A percentile compares a stretch with the other conserved stretches of the same genome.
Conservation (phyloP, 2,888 invertebrate species). For the Amblyjoppa proteus region DNA sequence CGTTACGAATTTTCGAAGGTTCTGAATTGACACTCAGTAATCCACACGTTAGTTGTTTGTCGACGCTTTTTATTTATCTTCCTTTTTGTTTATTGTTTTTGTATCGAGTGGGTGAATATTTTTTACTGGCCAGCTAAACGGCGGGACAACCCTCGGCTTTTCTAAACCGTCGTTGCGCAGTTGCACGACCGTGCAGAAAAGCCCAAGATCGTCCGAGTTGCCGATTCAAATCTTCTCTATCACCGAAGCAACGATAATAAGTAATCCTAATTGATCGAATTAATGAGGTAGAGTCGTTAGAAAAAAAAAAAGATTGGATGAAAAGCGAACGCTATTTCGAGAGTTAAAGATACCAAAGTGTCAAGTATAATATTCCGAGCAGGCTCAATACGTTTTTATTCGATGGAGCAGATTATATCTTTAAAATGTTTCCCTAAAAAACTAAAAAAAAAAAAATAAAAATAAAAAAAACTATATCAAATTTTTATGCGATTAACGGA, state of each 20-base stretch:
- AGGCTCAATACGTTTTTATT: not conserved
- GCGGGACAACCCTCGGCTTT: slow-evolving; percentile 54
- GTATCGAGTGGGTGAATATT: not conserved
- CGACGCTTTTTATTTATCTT: not conserved
- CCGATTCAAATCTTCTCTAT: slow-evolving; percentile 29
- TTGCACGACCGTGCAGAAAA: slow-evolving; percentile 35
- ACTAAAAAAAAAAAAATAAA: not conserved
- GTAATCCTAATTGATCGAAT: slow-evolving; percentile 27
- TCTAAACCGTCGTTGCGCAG: slow-evolving; percentile 26
- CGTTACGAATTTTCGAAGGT: slow-evolving; percentile 1
- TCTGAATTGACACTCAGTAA: slow-evolving; percentile 16
- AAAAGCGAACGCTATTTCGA: not conserved
- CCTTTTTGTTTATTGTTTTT: not conserved
- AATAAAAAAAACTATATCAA: not conserved
- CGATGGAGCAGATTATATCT: not conserved
- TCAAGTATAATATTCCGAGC: not conserved
- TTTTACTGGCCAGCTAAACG: not conserved
- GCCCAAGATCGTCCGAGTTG: slow-evolving; percentile 52
- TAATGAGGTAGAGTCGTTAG: slow-evolving; percentile 38
- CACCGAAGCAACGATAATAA: not conserved
- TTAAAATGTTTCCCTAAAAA: not conserved
- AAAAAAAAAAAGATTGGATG: not conserved
- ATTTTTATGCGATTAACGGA: slow-evolving; percentile 11
- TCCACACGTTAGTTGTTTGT: not conserved
- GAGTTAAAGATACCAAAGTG: not conserved